Evolutionary conservation across 2,888 invertebrate genomes (phyloP).

Genomic region (Phrixothrix hirtus): DNA sequence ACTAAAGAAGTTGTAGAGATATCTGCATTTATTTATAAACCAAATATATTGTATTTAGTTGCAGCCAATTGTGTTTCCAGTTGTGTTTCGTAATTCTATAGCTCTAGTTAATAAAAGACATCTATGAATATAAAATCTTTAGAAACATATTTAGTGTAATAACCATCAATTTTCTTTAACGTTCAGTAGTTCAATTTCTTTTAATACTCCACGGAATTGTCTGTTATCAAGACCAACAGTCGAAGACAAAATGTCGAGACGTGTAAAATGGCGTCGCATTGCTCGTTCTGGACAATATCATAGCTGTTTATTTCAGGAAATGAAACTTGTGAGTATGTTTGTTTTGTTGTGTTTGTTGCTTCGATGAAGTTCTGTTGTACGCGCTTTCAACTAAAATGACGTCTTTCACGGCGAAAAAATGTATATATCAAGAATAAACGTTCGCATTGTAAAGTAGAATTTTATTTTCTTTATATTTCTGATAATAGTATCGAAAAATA

Average conservation of each 20-base stretch:
- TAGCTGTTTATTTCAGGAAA: conserved; percentile 51
- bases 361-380: conserved; percentile 37
- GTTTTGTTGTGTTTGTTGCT: conserved; percentile 45
- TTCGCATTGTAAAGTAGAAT: conserved; percentile 8
- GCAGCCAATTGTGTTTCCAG: too few relatives aligned
- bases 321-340: conserved; percentile 48
- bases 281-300: conserved; percentile 45
- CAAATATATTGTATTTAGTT: too few relatives aligned
- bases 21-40: too few relatives aligned
- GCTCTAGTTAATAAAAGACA: too few relatives aligned
- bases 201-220: conserved; percentile 23
- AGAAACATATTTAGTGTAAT: conserved; percentile 8
- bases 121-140: background rate
- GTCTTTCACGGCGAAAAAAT: conserved; percentile 13
- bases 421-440: conserved; percentile 8
- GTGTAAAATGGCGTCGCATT: conserved; percentile 44
- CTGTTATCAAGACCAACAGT: conserved; percentile 30
- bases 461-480: conserved; percentile 5
- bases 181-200: conserved; percentile 22
- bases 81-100: too few relatives aligned
- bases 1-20: too few relatives aligned
- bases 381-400: conserved; percentile 25
- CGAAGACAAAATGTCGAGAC: conserved; percentile 44
- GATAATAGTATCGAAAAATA: background rate
- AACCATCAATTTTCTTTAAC: conserved; percentile 18